Percentiles rank a stretch among this genome's conserved stretches.
These are phyloP conservation scores for Drosophila neotestacea DNA, from an alignment of 2,888 invertebrate genomes.

Conservation along the genomic window DNA sequence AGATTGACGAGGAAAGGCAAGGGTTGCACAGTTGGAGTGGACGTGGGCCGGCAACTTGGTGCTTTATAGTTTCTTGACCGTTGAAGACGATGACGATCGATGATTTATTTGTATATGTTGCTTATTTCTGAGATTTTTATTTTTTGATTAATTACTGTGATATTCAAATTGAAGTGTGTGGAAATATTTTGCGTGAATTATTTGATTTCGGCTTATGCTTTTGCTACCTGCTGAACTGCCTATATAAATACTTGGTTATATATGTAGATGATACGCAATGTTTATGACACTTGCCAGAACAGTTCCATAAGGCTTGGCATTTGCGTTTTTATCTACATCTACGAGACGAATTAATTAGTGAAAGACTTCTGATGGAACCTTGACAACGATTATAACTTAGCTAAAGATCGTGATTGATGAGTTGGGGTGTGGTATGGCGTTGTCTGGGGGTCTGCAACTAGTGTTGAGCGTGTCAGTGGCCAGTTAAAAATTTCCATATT, in stretches of 20 bases:
- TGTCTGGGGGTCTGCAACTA: slow-evolving; percentile 34
- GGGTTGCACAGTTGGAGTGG: slow-evolving; percentile 27
- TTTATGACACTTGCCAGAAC: slow-evolving; percentile 62
- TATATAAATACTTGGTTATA: slow-evolving; percentile 17
- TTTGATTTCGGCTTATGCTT: slow-evolving; percentile 38
- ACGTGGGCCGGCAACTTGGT: slow-evolving; percentile 50
- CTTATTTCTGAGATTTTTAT: slow-evolving; percentile 44
- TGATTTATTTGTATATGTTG: slow-evolving; percentile 72
- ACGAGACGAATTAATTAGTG: slow-evolving; percentile 72
- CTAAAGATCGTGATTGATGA: slow-evolving; percentile 68
- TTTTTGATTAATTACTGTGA: slow-evolving; percentile 76
- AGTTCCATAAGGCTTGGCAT: slow-evolving; percentile 45
- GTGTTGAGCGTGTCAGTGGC: slow-evolving; percentile 32
- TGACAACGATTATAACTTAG: slow-evolving; percentile 49
- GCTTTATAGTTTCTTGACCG: slow-evolving; percentile 80
- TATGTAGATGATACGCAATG: slow-evolving; percentile 38
- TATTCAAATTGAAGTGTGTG: slow-evolving; percentile 77
- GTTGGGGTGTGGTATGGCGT: slow-evolving; percentile 30
- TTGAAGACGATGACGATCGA: slow-evolving; percentile 68
- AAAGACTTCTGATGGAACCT: slow-evolving; percentile 45
- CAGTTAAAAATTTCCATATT: slow-evolving; percentile 47
- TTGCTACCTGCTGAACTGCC: slow-evolving; percentile 49
- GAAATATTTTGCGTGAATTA: slow-evolving; percentile 60
- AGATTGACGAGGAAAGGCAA: neutral
- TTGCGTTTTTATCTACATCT: slow-evolving; percentile 39